Evolutionary conservation across 2,888 invertebrate genomes (phyloP), one percentile per base, ranked within the genome.

Genomic region (Orthonychiurus folsomi): DNA sequence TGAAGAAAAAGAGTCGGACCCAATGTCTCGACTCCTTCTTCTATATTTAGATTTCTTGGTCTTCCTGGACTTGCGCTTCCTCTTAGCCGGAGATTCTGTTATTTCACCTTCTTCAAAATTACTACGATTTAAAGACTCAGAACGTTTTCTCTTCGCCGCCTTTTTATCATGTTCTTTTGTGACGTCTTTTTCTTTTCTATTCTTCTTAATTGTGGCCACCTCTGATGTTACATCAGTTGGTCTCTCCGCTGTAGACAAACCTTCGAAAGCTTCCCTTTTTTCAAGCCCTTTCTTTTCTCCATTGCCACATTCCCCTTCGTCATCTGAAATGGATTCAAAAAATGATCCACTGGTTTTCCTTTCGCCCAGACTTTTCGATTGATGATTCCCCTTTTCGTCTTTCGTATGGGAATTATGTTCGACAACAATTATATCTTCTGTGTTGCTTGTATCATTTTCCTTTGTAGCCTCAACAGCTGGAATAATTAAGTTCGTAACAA

Each of bases 101-200:
- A 83, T 82, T 76, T 84, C 84, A 0, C 82, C 83, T 73, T 83
- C 83, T 75, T 83, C 84, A 66, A 77, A 72, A 61, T 75, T 76
- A 58, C 70, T 69, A n/a, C n/a, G n/a, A 57, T 66, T 63, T 58
- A 61, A 58, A 56, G 62, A 60, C 37, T 25, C 37, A 20, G 61
- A 63, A 21, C 66, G 47, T 47, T 60, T 60, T 37, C 66, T n/a
- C 52, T n/a, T 52, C 5, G 5, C 12, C 9, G 5, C 5, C 24
- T 23, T 52, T 20, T n/a, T n/a, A 21, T 52, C 27, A 2, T 28
- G n/a, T 54, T 47, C n/a, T 20, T 23, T 18, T 21, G 18, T 5
- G n/a, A 27, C 21, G 3, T 23, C 50, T 59, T 50, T 25, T 15
- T 5, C 37, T 37, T 37, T 37, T 37, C 9, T 15, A 37, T 5